Evolutionary conservation across 2,888 invertebrate species (phyloP).

Genomic region (Cephonodes hylas): DNA sequence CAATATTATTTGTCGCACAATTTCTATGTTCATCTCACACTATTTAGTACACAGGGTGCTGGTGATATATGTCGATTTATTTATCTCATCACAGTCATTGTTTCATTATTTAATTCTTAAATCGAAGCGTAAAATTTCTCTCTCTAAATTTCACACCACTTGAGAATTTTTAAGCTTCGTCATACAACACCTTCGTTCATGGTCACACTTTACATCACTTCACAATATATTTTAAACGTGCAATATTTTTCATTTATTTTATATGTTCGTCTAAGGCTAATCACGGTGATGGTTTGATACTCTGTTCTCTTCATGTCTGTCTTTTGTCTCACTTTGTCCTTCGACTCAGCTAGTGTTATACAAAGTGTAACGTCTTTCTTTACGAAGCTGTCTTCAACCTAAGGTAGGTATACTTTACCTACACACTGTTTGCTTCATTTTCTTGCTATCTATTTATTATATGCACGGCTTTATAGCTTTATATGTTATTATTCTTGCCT

Average conservation of each 20-base stretch:
- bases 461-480: slow-evolving; percentile 28
- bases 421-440: slow-evolving; percentile 45
- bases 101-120: slow-evolving; percentile 20
- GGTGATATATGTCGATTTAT: slow-evolving; percentile 39
- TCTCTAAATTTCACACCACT: background rate
- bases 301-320: slow-evolving; percentile 51
- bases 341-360: slow-evolving; percentile 29
- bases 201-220: slow-evolving; percentile 14
- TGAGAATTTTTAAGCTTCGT: background rate
- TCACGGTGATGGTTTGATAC: slow-evolving; percentile 80
- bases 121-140: slow-evolving; percentile 26
- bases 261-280: slow-evolving; percentile 40
- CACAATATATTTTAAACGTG: slow-evolving; percentile 7
- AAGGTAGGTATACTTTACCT: slow-evolving; percentile 67
- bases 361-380: slow-evolving; percentile 33
- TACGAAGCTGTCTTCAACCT: slow-evolving; percentile 51
- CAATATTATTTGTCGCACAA: slow-evolving; percentile 66
- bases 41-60: slow-evolving; percentile 53
- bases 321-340: slow-evolving; percentile 40
- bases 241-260: slow-evolving; percentile 2
- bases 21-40: slow-evolving; percentile 55
- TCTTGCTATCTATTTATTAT: slow-evolving; percentile 39
- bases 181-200: background rate
- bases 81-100: slow-evolving; percentile 24
- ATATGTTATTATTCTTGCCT: slow-evolving; percentile 19